These are phyloP conservation scores for Heliconius hewitsoni DNA, from an alignment of 1,140 invertebrate genomes.

Conservation along the genomic window DNA sequence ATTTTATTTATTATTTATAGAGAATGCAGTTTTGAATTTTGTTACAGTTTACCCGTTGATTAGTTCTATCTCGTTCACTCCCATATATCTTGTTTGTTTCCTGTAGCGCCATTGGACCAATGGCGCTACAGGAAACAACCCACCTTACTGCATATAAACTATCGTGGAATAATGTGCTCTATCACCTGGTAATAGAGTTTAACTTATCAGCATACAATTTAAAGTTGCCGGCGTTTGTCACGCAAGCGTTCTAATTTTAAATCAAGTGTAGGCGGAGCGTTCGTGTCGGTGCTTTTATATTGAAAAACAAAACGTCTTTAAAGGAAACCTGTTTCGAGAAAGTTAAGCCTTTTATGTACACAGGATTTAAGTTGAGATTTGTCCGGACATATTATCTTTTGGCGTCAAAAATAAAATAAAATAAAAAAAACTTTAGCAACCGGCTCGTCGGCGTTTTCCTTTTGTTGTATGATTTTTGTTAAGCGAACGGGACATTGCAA, in stretches of 20 bases:
- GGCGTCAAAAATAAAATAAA: conserved; percentile 58
- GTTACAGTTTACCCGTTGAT: conserved; percentile 36
- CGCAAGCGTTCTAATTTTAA: conserved; percentile 81
- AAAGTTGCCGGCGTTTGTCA: conserved; percentile 77
- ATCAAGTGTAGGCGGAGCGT: conserved; percentile 80
- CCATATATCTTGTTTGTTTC: conserved; percentile 76
- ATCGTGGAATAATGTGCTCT: conserved; percentile 72
- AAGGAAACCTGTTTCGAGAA: conserved; percentile 77
- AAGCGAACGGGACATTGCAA: conserved; percentile 76
- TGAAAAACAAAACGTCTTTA: conserved; percentile 80
- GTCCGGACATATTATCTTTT: conserved; percentile 67
- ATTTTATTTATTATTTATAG: conserved; percentile 11
- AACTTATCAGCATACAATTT: conserved; percentile 76
- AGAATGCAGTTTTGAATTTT: conserved; percentile 16
- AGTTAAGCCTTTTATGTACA: conserved; percentile 79
- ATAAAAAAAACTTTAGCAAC: conserved; percentile 70
- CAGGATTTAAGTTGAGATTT: conserved; percentile 68
- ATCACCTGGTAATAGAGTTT: conserved; percentile 74
- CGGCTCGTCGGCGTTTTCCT: conserved; percentile 77
- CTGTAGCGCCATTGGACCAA: conserved; percentile 75
- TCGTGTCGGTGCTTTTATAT: conserved; percentile 73
- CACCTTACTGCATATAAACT: conserved; percentile 77
- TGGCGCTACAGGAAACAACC: conserved; percentile 76
- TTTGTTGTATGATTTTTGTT: conserved; percentile 78
- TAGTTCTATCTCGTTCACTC: conserved; percentile 65